phyloP scores from a whole-genome alignment of 2,888 invertebrate genomes.

The Drosophila flavopinicola region DNA sequence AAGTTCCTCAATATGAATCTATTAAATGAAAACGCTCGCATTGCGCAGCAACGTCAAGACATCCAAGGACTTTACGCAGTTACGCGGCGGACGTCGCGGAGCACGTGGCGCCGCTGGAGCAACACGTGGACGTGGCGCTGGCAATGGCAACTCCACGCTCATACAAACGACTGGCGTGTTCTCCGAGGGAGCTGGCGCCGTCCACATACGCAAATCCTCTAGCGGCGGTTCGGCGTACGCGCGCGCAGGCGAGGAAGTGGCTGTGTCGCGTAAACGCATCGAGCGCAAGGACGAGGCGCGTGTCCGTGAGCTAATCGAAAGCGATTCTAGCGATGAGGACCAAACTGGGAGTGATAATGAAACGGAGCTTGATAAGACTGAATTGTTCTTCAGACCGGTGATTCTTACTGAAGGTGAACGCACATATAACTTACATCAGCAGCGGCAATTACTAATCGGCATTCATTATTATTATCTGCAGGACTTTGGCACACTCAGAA shows the following conservation, averaged over 20 bases:
- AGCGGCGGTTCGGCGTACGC: constrained; percentile 64
- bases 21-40: background rate
- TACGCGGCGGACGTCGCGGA: constrained; percentile 60
- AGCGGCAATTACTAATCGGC: too few species aligned
- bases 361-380: constrained; percentile 75
- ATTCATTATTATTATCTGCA: background rate
- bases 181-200: constrained; percentile 83
- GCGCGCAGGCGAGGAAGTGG: constrained; percentile 71
- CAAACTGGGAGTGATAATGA: constrained; percentile 52
- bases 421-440: too few species aligned
- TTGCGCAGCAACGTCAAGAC: constrained; percentile 83
- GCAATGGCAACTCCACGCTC: constrained; percentile 72
- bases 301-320: constrained; percentile 70
- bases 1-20: rapidly evolving
- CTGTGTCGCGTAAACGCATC: constrained; percentile 69
- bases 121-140: constrained; percentile 66
- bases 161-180: constrained; percentile 84
- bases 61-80: constrained; percentile 81
- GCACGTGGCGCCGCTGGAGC: constrained; percentile 66
- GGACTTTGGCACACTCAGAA: constrained; percentile 60
- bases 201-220: constrained; percentile 66
- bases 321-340: constrained; percentile 61
- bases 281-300: constrained; percentile 77
- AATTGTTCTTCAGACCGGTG: constrained; percentile 79
- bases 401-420: constrained; percentile 80